Conservation (phyloP, 2,113 vertebrate genomes). For the Psittacara wagleri region DNA sequence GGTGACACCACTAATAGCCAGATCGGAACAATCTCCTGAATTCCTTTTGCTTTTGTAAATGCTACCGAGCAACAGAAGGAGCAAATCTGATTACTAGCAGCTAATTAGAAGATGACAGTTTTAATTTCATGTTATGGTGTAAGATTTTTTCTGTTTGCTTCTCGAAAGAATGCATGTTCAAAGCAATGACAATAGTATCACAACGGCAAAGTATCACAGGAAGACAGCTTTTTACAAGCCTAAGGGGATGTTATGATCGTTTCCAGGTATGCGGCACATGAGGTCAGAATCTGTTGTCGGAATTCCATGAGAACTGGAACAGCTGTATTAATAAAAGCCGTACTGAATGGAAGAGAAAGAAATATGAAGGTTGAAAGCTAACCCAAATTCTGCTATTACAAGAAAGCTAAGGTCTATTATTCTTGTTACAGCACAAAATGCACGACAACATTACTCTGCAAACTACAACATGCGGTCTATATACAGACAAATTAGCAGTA, state of each 20-base stretch:
- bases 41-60: background rate
- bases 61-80: background rate
- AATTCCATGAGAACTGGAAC: background rate
- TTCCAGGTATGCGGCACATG: background rate
- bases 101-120: background rate
- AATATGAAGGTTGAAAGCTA: background rate
- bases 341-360: background rate
- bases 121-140: background rate
- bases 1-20: background rate
- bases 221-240: background rate
- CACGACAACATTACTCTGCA: background rate
- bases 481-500: slow-evolving; percentile 37
- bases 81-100: background rate
- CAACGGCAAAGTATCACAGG: background rate
- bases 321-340: background rate
- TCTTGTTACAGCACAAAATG: background rate
- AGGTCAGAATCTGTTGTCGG: background rate
- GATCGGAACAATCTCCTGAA: background rate
- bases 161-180: background rate
- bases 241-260: background rate
- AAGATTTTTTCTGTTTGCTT: background rate
- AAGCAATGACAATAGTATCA: background rate
- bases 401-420: background rate
- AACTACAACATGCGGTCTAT: background rate
- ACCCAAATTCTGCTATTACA: background rate